Evolutionary conservation across 2,888 invertebrate species (phyloP).

Genomic region (Dorcus hopei): DNA sequence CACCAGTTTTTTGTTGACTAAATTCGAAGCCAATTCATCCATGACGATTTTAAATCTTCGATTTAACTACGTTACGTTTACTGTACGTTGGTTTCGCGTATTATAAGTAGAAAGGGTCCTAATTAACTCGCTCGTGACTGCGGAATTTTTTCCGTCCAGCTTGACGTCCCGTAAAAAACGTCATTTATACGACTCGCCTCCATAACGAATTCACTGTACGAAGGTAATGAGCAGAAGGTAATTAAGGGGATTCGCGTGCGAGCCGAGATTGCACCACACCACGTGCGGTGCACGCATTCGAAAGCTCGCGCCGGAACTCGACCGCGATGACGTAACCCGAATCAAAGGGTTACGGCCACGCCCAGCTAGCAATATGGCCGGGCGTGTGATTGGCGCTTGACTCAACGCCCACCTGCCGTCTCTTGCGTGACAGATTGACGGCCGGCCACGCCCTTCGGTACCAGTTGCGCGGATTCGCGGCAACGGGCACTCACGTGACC

Average conservation of each 20-base stretch:
- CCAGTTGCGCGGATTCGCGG: conserved; percentile 38
- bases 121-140: conserved; percentile 6
- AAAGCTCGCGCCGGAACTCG: conserved; percentile 22
- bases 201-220: conserved; percentile 13
- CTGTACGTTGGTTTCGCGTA: too few relatives aligned
- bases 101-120: too few relatives aligned
- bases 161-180: conserved; percentile 10
- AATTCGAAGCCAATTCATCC: too few relatives aligned
- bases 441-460: conserved; percentile 38
- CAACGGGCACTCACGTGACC: conserved; percentile 31
- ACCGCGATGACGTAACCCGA: conserved; percentile 35
- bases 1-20: too few relatives aligned
- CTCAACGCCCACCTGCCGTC: conserved; percentile 48
- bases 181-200: conserved; percentile 15
- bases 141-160: conserved; percentile 3
- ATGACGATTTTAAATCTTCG: too few relatives aligned
- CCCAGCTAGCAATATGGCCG: conserved; percentile 67
- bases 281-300: conserved; percentile 16
- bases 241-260: conserved; percentile 18
- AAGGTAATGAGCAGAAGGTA: conserved; percentile 8
- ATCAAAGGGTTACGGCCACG: conserved; percentile 51
- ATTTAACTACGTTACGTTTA: too few relatives aligned
- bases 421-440: conserved; percentile 44
- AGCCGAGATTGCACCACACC: conserved; percentile 5
- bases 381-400: conserved; percentile 58